Base-by-base conservation (phyloP, 2,888 invertebrate species). In the Phyllotreta striolata region DNA sequence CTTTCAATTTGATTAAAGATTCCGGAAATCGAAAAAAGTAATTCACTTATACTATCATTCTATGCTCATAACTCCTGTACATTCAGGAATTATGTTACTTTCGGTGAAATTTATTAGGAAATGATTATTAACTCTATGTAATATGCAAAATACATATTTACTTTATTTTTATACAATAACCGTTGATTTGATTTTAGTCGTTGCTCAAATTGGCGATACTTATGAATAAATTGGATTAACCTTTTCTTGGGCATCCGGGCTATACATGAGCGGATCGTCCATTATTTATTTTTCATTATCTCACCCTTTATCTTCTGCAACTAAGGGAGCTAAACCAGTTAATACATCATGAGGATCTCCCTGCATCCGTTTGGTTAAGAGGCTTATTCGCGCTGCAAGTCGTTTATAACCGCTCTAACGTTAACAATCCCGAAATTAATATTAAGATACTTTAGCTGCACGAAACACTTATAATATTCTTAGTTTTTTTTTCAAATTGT, bases 201-300 rank as follows among this genome's bases (percentile, higher is more conserved):
- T 24, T 4, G 24, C 24, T 24, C 24, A 24, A 24, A 24, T 24
- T 24, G 24, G 2, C 24, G 4, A 24, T 24, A 24, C 24, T 24
- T 24, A 24, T 24, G 24, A 24, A 24, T 24, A 24, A 24, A 24
- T 24, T 4, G 24, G 24, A 24, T 24, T 4, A 24, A 24, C 24
- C 24, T 24, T 24, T 24, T 24, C 24, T 24, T 24, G 24, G 24
- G 24, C 24, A 24, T 24, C 24, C 24, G 24, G 24, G 24, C 24
- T 24, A 24, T 24, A 24, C 24, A 24, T 24, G 24, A 24, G 24
- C 24, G 24, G 51, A 51, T 51, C 51, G 51, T 51, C 14, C 51
- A 51, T 51, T 51, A 51, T 51, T 51, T 51, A 51, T 51, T 51
- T 51, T 51, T 51, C 51, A 51, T 51, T 51, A 51, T 35, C 51